A percentile compares a stretch with the other conserved stretches of the same genome.
These are phyloP conservation scores for Labroides dimidiatus DNA, from an alignment of 2,797 vertebrate genomes.

Conservation along the genomic window DNA sequence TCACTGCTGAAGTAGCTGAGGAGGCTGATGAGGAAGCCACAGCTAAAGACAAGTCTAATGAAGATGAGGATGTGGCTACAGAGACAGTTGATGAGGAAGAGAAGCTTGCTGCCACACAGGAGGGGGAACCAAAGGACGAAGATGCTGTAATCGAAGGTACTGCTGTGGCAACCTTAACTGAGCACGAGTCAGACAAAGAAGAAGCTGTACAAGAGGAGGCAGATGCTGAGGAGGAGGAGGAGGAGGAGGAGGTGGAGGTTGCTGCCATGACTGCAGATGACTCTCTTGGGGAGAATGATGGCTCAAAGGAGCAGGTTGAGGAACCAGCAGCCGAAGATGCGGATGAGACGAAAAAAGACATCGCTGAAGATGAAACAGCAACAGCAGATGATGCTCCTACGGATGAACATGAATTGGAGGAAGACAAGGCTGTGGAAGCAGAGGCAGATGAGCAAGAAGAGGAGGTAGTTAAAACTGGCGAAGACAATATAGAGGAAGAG, in stretches of 20 bases:
- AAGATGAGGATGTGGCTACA: conserved; percentile 29
- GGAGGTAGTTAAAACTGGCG: background rate
- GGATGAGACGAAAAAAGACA: background rate
- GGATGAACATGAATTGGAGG: conserved; percentile 12
- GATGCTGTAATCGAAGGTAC: conserved; percentile 17
- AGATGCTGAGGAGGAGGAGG: conserved; percentile 10
- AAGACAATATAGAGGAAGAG: background rate
- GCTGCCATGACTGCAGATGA: conserved; percentile 22
- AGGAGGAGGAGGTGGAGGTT: conserved; percentile 9
- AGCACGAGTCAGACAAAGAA: conserved; percentile 32
- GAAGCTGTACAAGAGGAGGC: conserved; percentile 15
- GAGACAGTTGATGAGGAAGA: background rate
- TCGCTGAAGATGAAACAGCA: background rate
- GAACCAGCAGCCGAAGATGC: background rate
- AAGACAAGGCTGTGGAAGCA: background rate
- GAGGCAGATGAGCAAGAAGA: background rate
- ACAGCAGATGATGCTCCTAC: background rate
- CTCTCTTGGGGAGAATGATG: conserved; percentile 20
- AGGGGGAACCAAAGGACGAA: background rate
- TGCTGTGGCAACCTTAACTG: conserved; percentile 1
- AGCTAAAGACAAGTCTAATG: conserved; percentile 39
- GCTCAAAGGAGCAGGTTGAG: background rate
- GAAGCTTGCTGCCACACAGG: background rate
- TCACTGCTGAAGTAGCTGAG: background rate
- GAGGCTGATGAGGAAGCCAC: background rate